These are phyloP conservation scores for Sebastes ruberrimus DNA, from an alignment of 2,797 vertebrate species.

Conservation along the genomic window DNA sequence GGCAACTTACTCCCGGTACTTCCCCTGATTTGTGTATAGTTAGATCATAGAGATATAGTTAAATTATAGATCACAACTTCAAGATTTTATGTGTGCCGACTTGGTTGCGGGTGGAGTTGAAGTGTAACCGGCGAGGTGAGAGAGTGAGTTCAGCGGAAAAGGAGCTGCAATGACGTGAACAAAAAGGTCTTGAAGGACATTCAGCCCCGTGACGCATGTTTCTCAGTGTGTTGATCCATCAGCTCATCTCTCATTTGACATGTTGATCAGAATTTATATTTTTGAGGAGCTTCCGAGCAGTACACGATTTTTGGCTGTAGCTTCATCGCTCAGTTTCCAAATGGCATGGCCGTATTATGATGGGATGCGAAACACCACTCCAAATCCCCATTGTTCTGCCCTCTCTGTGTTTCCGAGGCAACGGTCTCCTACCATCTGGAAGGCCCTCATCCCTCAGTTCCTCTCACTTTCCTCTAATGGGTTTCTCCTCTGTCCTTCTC, in stretches of 20 bases:
- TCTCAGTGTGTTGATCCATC: neutral
- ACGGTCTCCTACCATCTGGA: constrained; percentile 82
- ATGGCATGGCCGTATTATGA: constrained; percentile 68
- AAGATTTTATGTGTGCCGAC: neutral
- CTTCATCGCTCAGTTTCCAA: constrained; percentile 52
- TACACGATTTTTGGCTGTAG: constrained; percentile 40
- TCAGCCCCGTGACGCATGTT: neutral
- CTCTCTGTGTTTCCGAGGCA: constrained; percentile 84
- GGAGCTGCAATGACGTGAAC: neutral
- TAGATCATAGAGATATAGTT: too few species aligned
- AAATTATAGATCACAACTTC: neutral
- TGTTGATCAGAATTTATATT: constrained; percentile 26
- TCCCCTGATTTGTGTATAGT: too few species aligned
- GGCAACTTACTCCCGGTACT: too few species aligned
- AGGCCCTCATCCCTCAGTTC: constrained; percentile 77
- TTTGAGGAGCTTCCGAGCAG: constrained; percentile 12
- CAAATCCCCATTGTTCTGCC: constrained; percentile 84
- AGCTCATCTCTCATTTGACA: constrained; percentile 28
- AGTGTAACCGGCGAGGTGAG: neutral
- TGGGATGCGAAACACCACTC: constrained; percentile 73
- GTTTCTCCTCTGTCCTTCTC: constrained; percentile 56
- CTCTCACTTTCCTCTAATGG: constrained; percentile 70
- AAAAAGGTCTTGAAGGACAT: neutral
- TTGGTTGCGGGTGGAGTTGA: neutral
- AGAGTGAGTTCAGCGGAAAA: neutral